Conservation (phyloP, 2,113 vertebrate species). For the Amia ocellicauda region DNA sequence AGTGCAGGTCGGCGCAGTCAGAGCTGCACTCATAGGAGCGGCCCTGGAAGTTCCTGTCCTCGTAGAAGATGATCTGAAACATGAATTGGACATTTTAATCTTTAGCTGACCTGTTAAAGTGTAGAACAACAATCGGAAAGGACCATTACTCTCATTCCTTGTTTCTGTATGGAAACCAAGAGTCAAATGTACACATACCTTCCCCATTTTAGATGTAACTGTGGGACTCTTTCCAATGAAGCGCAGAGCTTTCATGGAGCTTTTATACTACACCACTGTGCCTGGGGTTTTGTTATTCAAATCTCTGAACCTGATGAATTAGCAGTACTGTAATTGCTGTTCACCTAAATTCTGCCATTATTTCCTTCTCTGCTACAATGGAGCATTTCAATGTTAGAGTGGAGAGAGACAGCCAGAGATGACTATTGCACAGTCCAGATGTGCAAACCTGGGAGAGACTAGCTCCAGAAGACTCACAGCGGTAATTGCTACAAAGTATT, state of each 20-base stretch:
- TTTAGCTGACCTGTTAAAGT: no score
- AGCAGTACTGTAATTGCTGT: slow-evolving; percentile 54
- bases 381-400: no score
- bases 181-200: slow-evolving; percentile 39
- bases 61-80: slow-evolving; percentile 36
- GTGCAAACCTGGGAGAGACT: no score
- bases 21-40: slow-evolving; percentile 19
- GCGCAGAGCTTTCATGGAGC: slow-evolving; percentile 43
- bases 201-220: slow-evolving; percentile 57
- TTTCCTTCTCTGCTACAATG: background rate
- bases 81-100: background rate
- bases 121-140: no score
- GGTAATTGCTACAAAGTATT: no score
- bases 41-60: slow-evolving; percentile 30
- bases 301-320: slow-evolving; percentile 60
- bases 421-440: no score
- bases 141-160: no score
- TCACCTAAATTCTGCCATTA: slow-evolving; percentile 49
- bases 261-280: slow-evolving; percentile 55
- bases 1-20: slow-evolving; percentile 25
- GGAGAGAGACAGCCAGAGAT: no score
- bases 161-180: no score
- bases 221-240: slow-evolving; percentile 56
- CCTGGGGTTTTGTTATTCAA: slow-evolving; percentile 59
- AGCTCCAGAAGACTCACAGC: no score